Base-by-base conservation (phyloP, 2,797 vertebrate species). In the Hippoglossus hippoglossus region DNA sequence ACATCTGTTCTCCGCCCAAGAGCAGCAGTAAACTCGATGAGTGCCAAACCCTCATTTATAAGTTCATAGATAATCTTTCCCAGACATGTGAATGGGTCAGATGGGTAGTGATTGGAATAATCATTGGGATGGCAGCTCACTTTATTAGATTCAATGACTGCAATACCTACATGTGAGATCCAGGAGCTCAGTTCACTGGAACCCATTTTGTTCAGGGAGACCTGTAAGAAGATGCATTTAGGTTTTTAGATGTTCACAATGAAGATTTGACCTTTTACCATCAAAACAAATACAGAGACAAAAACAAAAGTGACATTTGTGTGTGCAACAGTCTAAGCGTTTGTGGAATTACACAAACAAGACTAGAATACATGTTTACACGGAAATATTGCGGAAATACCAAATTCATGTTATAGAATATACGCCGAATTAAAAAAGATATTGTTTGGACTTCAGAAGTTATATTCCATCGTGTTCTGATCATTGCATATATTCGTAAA, bases 71-170 rank as follows among this genome's bases (percentile, higher is more conserved):
- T 92, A 91, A 93, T 95, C 94, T 79, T 73, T n/a, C 91, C 91
- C 93, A 86, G 9, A 82, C 82, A 61, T 0, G n/a, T 47, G 88
- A 67, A 61, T 83, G 91, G 90, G 89, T 95, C 93, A 94, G 91
- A 93, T 95, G 93, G 93, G 94, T 93, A 94, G 93, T 94, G 93
- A 94, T 92, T 91, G 84, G 0, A 89, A 73, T 94, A 93, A 95
- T 94, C 93, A 93, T 90, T 91, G 93, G 94, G 93, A 91, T 71
- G 59, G 73, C 70, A 56, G n/a, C 26, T 69, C 4, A 56, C 0
- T 47, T 39, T 0, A 28, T 9, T 16, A 10, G 16, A 19, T 13
- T 12, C 26, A 41, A 47, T 18, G 11, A 36, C 3, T 9, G n/a
- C 12, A 28, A 26, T 24, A 80, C 68, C 0, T 64, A 71, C 53